Evolutionary conservation across 2,797 vertebrate species (phyloP).

Genomic region (Okamejei kenojei): DNA sequence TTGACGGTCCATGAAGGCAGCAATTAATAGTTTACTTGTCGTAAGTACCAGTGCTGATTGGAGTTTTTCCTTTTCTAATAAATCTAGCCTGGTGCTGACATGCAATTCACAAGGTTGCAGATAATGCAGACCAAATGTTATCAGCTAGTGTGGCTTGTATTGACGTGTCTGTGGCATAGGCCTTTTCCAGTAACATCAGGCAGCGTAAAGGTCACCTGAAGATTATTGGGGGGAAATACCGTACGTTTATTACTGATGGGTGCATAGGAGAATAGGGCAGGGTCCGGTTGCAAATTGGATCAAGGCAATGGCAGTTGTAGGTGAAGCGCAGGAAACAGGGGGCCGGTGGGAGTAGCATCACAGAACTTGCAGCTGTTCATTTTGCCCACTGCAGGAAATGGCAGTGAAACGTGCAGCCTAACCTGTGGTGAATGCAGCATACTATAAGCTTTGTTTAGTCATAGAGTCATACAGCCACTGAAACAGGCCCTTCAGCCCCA

Average conservation of each 20-base stretch:
- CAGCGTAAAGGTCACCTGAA: slow-evolving; percentile 24
- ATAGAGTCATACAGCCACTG: no score
- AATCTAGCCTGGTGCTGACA: background rate
- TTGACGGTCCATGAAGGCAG: background rate
- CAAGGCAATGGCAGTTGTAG: background rate
- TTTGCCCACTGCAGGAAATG: slow-evolving; percentile 17
- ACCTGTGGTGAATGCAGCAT: background rate
- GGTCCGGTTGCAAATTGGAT: background rate
- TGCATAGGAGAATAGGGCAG: background rate
- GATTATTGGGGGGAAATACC: background rate
- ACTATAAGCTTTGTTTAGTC: background rate
- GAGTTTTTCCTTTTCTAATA: background rate
- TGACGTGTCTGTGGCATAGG: slow-evolving; percentile 31
- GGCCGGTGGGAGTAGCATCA: background rate
- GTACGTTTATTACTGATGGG: background rate
- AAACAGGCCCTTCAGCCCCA: no score
- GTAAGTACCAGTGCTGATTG: background rate
- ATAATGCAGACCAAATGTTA: background rate
- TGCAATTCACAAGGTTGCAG: background rate
- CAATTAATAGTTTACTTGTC: background rate
- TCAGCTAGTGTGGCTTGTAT: slow-evolving; percentile 21
- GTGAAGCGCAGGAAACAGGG: background rate
- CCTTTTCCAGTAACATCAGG: slow-evolving; percentile 25
- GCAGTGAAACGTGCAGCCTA: slow-evolving; percentile 1
- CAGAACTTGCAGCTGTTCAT: slow-evolving; percentile 10